These are phyloP conservation scores for Drosophila ohnishii DNA, from an alignment of 1,140 invertebrate species.

Conservation along the genomic window DNA sequence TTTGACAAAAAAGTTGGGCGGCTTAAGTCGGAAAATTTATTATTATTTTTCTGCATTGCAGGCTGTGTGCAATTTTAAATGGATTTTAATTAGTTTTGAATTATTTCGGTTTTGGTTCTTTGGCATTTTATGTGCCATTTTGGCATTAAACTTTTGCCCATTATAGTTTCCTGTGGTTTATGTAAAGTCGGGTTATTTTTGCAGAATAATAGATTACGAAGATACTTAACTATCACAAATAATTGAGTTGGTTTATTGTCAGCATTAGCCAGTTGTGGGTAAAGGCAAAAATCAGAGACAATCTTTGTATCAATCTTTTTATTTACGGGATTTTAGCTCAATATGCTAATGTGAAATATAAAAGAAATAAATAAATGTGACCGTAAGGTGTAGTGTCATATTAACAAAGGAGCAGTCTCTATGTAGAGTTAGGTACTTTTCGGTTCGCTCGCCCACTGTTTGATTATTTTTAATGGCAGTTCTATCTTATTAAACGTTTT, in stretches of 20 bases:
- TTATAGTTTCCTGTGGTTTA: conserved; percentile 40
- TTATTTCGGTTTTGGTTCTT: conserved; percentile 51
- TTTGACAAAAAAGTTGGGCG: conserved; percentile 42
- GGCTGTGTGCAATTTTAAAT: conserved; percentile 50
- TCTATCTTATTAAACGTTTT: neutral
- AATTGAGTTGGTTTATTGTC: neutral
- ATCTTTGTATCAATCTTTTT: neutral
- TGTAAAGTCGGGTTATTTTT: conserved; percentile 31
- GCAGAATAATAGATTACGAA: conserved; percentile 14
- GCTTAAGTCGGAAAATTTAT: conserved; percentile 61
- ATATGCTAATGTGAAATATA: neutral
- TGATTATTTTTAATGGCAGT: too few species aligned
- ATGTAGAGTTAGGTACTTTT: too few species aligned
- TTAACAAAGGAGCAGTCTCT: too few species aligned
- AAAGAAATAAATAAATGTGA: too few species aligned
- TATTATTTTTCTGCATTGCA: conserved; percentile 58
- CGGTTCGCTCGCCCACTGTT: too few species aligned
- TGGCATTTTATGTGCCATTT: conserved; percentile 38
- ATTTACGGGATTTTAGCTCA: neutral
- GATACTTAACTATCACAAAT: conserved; percentile 2
- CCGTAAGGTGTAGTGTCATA: too few species aligned
- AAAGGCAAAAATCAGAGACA: neutral
- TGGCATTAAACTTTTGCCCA: conserved; percentile 45
- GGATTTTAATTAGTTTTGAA: conserved; percentile 67
- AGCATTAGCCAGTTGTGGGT: neutral